Base-by-base conservation (phyloP, 2,113 vertebrate species). In the Nannobrachium achirus region DNA sequence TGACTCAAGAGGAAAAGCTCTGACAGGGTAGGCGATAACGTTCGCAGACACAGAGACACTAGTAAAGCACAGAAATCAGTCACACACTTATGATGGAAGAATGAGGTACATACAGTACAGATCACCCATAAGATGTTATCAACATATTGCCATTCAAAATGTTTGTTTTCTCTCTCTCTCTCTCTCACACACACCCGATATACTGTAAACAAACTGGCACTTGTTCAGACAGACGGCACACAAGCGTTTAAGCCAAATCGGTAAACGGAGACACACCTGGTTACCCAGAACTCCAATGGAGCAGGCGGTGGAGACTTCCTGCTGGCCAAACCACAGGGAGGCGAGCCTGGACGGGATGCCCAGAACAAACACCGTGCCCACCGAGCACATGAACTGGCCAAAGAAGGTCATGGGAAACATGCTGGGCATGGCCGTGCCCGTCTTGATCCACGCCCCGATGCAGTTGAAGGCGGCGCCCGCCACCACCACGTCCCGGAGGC, bases 371-470 rank as follows among this genome's bases (percentile, higher is more conserved):
- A 96, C 93, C 8, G 94, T 94, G 4, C 91, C 93, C 70, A 94
- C 11, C 0, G 93, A 91, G 59, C 94, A 96, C 82, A 96, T 75
- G 56, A 94, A 83, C 91, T 96, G 95, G 6, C 94, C 96, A 33
- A 94, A 69, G 46, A 96, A 58, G 0, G 94, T 94, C 73, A 96
- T 56, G 0, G 87, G 55, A 70, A 96, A 97, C 62, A 95, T 86
- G 20, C 88, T 66, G 0, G 93, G 95, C 76, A 73, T 48, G 33
- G 93, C 86, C 56, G 95, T 96, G 62, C 93, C 93, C 1, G 93
- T 73, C 89, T 97, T 97, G 49, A 97, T 93, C 95, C 95, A 98
- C 48, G 95, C 94, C 0, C 96, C 96, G 50, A 94, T 10, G 63
- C 94, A 95, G 40, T 96, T 97, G 63, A 98, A 92, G 6, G 91